Evolutionary conservation across 2,797 vertebrate genomes (phyloP).

Genomic region (Argentina silus): DNA sequence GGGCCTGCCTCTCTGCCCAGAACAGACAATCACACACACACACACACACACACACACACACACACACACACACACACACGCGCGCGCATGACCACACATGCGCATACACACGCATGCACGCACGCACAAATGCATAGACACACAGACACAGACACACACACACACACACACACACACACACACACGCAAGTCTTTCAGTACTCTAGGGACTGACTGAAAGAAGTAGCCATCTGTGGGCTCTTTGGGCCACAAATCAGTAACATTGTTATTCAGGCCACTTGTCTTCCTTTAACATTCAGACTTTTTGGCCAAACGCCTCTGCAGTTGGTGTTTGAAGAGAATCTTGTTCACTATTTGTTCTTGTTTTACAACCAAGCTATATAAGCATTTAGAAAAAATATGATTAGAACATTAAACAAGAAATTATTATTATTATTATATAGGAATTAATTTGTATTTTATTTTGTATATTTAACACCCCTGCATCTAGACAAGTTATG

Average conservation of each 20-base stretch:
- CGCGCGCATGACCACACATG: background rate
- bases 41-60: background rate
- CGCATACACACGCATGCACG: background rate
- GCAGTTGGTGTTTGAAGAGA: slow-evolving; percentile 30
- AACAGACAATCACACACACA: slow-evolving; percentile 38
- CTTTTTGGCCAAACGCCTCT: slow-evolving; percentile 21
- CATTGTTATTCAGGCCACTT: slow-evolving; percentile 39
- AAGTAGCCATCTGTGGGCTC: slow-evolving; percentile 62
- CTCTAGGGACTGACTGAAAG: slow-evolving; percentile 27
- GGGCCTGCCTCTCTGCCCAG: slow-evolving; percentile 57
- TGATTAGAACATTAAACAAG: too few relatives aligned
- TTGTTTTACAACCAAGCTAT: slow-evolving; percentile 33
- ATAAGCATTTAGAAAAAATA: background rate
- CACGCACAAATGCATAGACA: background rate
- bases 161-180: slow-evolving; percentile 26
- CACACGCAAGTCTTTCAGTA: slow-evolving; percentile 47
- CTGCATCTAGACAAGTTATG: too few relatives aligned
- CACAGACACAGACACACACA: slow-evolving; percentile 13
- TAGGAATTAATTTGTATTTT: too few relatives aligned
- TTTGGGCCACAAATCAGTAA: slow-evolving; percentile 56
- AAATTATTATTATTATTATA: too few relatives aligned
- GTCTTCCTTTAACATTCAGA: slow-evolving; percentile 48
- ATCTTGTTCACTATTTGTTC: slow-evolving; percentile 19
- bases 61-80: background rate
- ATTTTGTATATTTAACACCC: too few relatives aligned